These are phyloP conservation scores for Aurelia aurita complex sp. Pacific DNA, from an alignment of 30 jellyfish, hydroid and myxozoan species.

Conservation along the genomic window DNA sequence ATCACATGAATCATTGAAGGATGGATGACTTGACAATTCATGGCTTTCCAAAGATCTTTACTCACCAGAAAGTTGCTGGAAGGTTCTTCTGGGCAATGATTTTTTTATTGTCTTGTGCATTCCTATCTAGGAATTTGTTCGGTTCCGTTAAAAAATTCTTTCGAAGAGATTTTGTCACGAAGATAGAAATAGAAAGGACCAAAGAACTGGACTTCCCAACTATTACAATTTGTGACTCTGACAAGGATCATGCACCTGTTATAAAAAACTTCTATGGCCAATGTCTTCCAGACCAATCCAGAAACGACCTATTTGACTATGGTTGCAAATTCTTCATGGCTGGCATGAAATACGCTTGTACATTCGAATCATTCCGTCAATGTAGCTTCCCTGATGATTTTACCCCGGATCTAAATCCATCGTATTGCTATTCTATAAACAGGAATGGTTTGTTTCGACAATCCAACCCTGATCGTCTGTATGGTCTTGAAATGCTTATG, in stretches of 20 bases:
- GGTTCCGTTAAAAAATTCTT: background rate
- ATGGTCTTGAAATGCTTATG: slow-evolving; percentile 24
- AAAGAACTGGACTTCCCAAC: slow-evolving; percentile 4
- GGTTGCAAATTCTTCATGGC: slow-evolving; percentile 29
- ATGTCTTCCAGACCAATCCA: too few relatives aligned
- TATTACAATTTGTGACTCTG: slow-evolving; percentile 23
- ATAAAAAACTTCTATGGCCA: too few relatives aligned
- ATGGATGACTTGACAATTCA: slow-evolving; percentile 31
- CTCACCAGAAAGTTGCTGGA: background rate
- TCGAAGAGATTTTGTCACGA: background rate
- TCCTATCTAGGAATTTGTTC: background rate
- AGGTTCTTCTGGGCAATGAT: slow-evolving; percentile 7
- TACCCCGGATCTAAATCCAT: background rate
- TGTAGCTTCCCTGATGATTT: slow-evolving; percentile 22
- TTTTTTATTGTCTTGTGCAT: background rate
- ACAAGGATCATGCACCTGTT: background rate
- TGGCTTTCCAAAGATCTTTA: slow-evolving; percentile 26
- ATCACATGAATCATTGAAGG: too few relatives aligned
- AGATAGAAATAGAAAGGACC: background rate
- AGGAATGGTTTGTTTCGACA: slow-evolving; percentile 14
- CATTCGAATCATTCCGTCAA: background rate
- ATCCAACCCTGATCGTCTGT: background rate
- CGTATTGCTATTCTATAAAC: slow-evolving; percentile 15
- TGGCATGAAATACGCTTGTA: background rate
- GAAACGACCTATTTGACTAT: slow-evolving; percentile 2